Evolutionary conservation across 2,797 vertebrate genomes (phyloP).

Genomic region (Ispidina picta): DNA sequence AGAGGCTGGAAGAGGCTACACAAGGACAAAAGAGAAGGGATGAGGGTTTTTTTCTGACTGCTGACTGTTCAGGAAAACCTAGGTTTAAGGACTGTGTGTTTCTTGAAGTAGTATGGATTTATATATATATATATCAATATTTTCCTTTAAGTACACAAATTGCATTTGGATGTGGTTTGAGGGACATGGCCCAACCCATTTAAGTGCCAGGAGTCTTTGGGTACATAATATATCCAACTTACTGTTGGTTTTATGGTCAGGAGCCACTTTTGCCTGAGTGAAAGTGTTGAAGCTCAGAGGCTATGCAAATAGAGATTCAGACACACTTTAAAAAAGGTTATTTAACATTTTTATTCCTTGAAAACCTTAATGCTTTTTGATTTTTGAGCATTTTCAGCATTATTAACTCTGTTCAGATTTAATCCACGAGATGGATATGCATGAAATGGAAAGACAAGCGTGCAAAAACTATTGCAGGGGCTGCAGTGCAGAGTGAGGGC

Average conservation of each 20-base stretch:
- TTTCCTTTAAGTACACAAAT: background rate
- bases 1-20: background rate
- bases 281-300: constrained; percentile 4
- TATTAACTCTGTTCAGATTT: constrained; percentile 42
- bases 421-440: background rate
- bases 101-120: background rate
- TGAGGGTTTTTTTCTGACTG: background rate
- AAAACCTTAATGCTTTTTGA: constrained; percentile 23
- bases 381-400: constrained; percentile 43
- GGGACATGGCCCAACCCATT: background rate
- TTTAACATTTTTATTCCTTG: constrained; percentile 18
- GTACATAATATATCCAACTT: background rate
- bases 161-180: no score
- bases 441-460: background rate
- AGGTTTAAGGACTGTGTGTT: background rate
- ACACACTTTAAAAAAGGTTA: background rate
- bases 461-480: background rate
- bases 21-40: constrained; percentile 18
- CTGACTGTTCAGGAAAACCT: background rate
- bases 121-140: background rate
- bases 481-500: background rate
- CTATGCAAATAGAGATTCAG: constrained; percentile 34
- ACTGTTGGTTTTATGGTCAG: background rate
- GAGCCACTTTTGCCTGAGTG: background rate
- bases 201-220: background rate